Percentiles rank a stretch among this genome's conserved stretches.
Evolutionary conservation across 2,888 invertebrate genomes (phyloP).

Genomic region (Ennomos erosarius): DNA sequence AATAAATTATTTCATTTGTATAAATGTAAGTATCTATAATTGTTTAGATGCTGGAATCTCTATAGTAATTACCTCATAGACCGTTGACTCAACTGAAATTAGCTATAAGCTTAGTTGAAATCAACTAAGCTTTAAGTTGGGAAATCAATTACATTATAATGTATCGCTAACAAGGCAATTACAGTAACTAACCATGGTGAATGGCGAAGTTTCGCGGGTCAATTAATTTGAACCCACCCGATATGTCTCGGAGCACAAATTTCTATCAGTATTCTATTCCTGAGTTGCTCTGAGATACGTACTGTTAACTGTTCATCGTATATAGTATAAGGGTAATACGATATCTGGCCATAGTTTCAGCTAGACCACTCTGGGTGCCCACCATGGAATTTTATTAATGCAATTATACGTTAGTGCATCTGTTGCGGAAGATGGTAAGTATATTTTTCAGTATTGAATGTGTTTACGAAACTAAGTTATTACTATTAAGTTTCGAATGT

Average conservation of each 20-base stretch:
- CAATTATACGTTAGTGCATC: conserved; percentile 25
- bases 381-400: conserved; percentile 38
- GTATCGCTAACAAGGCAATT: conserved; percentile 42
- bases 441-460: conserved; percentile 3
- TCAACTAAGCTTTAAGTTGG: conserved; percentile 21
- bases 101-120: too few relatives aligned
- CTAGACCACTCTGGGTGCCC: conserved; percentile 26
- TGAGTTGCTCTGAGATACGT: conserved; percentile 39
- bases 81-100: conserved; percentile 17
- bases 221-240: conserved; percentile 46
- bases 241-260: conserved; percentile 44
- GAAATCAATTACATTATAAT: conserved; percentile 35
- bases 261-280: conserved; percentile 42
- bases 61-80: conserved; percentile 20
- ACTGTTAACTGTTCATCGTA: conserved; percentile 41
- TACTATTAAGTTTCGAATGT: background rate
- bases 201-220: conserved; percentile 39
- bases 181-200: conserved; percentile 38
- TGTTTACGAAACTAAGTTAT: conserved; percentile 5
- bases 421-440: background rate
- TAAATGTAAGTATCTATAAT: conserved; percentile 1
- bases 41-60: conserved; percentile 7
- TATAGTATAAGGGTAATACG: conserved; percentile 41
- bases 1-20: too few relatives aligned
- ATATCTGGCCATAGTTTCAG: conserved; percentile 40